Conservation (phyloP, 2,797 vertebrate species). For the Streptopelia turtur region DNA sequence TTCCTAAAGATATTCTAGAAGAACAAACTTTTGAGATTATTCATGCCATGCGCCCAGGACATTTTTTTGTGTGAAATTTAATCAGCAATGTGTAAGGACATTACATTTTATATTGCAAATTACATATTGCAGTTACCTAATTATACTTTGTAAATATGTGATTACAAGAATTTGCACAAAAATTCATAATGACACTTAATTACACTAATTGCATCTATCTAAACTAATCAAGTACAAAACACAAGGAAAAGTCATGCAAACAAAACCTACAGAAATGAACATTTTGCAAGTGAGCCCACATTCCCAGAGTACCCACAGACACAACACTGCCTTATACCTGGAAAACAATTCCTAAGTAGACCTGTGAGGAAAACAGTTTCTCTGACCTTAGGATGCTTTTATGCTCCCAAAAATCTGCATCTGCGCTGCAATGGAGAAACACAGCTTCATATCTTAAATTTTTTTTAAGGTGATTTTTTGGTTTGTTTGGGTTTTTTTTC, state of each 20-base stretch:
- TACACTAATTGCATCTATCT: conserved; percentile 71
- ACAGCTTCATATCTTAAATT: not conserved
- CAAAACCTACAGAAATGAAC: conserved; percentile 34
- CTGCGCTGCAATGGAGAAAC: not conserved
- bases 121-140: conserved; percentile 74
- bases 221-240: conserved; percentile 68
- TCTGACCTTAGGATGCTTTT: not conserved
- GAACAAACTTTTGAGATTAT: conserved; percentile 41
- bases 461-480: not conserved
- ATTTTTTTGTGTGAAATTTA: conserved; percentile 48
- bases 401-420: not conserved
- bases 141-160: conserved; percentile 74
- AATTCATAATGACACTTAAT: conserved; percentile 78
- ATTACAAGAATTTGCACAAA: conserved; percentile 72
- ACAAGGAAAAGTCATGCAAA: conserved; percentile 61
- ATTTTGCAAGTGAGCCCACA: not conserved
- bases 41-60: not conserved
- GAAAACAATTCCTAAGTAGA: conserved; percentile 11
- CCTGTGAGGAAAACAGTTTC: not conserved
- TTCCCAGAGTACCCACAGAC: not conserved
- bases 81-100: conserved; percentile 54
- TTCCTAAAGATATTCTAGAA: conserved; percentile 8
- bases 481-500: rapidly evolving
- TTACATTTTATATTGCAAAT: conserved; percentile 72
- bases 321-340: not conserved